Evolutionary conservation across 2,797 vertebrate genomes (phyloP).

Genomic region (Vireo griseus): DNA sequence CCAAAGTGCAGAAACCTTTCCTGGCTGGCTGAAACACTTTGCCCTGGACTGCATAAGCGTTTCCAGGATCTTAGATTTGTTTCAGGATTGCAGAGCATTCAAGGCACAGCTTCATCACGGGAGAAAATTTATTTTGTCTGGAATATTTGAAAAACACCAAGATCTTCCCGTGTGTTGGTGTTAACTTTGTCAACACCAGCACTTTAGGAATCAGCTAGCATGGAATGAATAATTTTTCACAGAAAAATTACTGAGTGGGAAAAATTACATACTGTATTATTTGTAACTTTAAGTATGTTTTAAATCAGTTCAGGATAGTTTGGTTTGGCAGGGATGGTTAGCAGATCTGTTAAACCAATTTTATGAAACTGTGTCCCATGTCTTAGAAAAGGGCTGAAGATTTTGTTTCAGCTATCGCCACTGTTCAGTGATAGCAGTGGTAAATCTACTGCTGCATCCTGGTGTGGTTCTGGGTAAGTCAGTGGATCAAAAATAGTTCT

Average conservation of each 20-base stretch:
- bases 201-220: not conserved
- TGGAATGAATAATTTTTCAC: not conserved
- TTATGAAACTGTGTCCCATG: not conserved
- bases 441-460: not conserved
- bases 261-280: not conserved
- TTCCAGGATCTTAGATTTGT: not conserved
- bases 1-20: not conserved
- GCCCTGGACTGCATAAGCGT: not conserved
- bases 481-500: not conserved
- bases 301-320: not conserved
- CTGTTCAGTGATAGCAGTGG: fast-evolving
- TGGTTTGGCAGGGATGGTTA: not conserved
- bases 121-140: not conserved
- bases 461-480: not conserved
- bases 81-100: not conserved
- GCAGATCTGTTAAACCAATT: not conserved
- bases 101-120: not conserved
- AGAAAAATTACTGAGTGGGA: not conserved
- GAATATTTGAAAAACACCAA: not conserved
- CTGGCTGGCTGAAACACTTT: not conserved
- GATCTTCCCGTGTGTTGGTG: not conserved
- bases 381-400: not conserved
- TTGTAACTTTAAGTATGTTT: not conserved
- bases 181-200: not conserved
- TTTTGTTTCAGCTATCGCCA: not conserved